These are phyloP conservation scores for Sorex araneus DNA, from an alignment of 2,113 vertebrate species.

Conservation along the genomic window DNA sequence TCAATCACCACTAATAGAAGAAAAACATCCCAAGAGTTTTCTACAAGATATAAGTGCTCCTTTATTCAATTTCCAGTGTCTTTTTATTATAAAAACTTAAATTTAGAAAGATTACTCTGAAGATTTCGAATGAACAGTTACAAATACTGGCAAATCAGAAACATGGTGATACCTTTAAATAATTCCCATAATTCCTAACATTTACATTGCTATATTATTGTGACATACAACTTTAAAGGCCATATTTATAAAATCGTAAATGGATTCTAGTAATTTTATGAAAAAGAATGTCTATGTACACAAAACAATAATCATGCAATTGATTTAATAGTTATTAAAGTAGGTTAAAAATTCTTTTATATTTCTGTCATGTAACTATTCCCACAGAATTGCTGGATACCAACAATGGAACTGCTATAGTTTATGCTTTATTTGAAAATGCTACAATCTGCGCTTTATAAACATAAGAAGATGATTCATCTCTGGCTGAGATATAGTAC, in stretches of 20 bases:
- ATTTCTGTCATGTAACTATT: not conserved
- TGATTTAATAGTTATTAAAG: not conserved
- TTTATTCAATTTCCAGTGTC: conserved; percentile 65
- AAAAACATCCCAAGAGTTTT: conserved; percentile 11
- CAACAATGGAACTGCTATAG: not conserved
- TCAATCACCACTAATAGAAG: conserved; percentile 8
- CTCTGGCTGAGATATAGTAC: not conserved
- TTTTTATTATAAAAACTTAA: conserved; percentile 69
- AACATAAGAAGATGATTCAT: not conserved
- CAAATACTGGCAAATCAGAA: conserved; percentile 65
- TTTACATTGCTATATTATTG: conserved; percentile 34
- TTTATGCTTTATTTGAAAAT: not conserved
- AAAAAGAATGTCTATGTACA: not conserved
- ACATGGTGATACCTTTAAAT: conserved; percentile 52
- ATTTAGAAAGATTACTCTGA: conserved; percentile 55
- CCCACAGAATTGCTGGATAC: not conserved
- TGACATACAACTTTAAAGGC: conserved; percentile 49
- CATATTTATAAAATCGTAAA: not conserved
- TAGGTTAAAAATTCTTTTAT: not conserved
- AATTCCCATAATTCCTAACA: not conserved
- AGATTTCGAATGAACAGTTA: conserved; percentile 53
- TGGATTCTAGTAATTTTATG: not conserved
- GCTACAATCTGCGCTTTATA: not conserved
- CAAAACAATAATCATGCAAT: not conserved
- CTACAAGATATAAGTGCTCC: not conserved